These are phyloP conservation scores for Pantala flavescens DNA, from an alignment of 1,140 invertebrate genomes.

Conservation along the genomic window DNA sequence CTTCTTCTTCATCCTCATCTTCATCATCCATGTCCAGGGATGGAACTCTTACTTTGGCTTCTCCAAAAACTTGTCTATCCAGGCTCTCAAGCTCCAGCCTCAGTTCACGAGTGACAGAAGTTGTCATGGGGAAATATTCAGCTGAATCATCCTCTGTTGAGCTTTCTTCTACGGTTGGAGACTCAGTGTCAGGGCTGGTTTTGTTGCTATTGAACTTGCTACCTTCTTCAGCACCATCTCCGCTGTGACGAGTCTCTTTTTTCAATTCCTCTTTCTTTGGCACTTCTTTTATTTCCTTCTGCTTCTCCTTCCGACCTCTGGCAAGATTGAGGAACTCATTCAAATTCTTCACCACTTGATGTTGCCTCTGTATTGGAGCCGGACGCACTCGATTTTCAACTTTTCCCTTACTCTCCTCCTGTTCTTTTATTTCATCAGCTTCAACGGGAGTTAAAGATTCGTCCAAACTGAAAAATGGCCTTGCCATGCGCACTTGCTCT, in stretches of 20 bases:
- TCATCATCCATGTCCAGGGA: background rate
- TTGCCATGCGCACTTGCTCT: conserved; percentile 19
- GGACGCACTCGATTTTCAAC: background rate
- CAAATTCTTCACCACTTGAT: conserved; percentile 28
- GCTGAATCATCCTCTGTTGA: conserved; percentile 49
- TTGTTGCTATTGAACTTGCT: conserved; percentile 13
- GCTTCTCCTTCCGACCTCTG: conserved; percentile 20
- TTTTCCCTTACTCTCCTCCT: background rate
- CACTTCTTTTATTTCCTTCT: conserved; percentile 13
- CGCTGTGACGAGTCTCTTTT: conserved; percentile 29
- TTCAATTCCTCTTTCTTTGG: conserved; percentile 23
- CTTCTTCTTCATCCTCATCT: conserved; percentile 11
- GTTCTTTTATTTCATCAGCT: background rate
- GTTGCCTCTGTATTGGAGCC: background rate
- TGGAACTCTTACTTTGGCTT: background rate
- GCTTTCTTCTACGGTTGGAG: background rate
- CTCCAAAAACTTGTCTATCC: conserved; percentile 63
- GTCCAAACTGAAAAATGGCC: conserved; percentile 31
- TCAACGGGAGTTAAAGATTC: conserved; percentile 22
- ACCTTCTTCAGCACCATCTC: conserved; percentile 21
- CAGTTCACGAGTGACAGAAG: conserved; percentile 69
- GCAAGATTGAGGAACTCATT: conserved; percentile 28
- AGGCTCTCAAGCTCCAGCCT: conserved; percentile 68
- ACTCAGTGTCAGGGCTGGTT: background rate
- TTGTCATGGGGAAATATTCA: conserved; percentile 77